phyloP scores from a whole-genome alignment of 2,888 invertebrate species.

The Papilio demoleus region DNA sequence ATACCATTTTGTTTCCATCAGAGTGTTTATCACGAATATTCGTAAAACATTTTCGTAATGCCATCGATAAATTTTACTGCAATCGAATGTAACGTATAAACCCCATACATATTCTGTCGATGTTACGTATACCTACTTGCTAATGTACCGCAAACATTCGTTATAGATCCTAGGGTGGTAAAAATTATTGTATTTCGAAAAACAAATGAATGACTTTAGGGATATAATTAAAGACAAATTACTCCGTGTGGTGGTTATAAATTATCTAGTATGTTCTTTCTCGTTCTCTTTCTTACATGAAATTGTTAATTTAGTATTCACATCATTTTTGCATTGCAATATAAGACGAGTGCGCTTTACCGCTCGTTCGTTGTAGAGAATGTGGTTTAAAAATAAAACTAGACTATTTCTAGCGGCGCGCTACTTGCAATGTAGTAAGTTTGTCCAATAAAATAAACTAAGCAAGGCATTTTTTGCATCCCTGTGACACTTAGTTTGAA shows the following conservation, averaged over 20 bases:
- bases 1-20: too few species aligned
- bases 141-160: too few species aligned
- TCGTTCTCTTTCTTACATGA: not conserved
- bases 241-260: not conserved
- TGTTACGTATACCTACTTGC: too few species aligned
- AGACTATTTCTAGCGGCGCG: constrained; percentile 19
- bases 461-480: constrained; percentile 1
- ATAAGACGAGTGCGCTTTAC: constrained; percentile 11
- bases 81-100: too few species aligned
- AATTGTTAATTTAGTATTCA: not conserved
- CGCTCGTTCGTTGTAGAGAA: constrained; percentile 19
- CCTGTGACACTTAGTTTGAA: not conserved
- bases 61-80: too few species aligned
- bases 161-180: too few species aligned
- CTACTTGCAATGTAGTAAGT: constrained; percentile 8
- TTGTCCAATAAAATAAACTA: constrained; percentile 4
- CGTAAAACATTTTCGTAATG: too few species aligned
- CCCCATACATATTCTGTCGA: too few species aligned
- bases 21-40: too few species aligned
- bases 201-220: too few species aligned
- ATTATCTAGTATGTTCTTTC: not conserved
- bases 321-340: not conserved
- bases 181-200: too few species aligned
- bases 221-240: not conserved
- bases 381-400: constrained; percentile 27